Evolutionary conservation across 2,113 vertebrate genomes (phyloP).

Genomic region (Apodemus sylvaticus): DNA sequence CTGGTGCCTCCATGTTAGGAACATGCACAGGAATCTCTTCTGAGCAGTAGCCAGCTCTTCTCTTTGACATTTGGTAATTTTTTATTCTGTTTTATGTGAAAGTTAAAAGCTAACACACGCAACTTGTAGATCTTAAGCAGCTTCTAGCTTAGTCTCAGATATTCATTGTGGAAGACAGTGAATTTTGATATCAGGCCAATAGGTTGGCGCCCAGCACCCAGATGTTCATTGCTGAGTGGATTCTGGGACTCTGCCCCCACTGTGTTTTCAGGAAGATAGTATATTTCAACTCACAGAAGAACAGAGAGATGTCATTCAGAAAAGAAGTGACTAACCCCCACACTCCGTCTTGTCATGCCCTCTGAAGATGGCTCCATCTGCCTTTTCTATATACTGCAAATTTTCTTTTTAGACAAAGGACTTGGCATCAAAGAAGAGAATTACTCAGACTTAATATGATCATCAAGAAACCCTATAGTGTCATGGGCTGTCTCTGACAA

Average conservation of each 20-base stretch:
- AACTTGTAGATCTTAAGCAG: slow-evolving; percentile 29
- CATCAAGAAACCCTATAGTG: background rate
- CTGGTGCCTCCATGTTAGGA: background rate
- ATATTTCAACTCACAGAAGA: background rate
- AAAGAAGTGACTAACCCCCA: background rate
- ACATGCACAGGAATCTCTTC: background rate
- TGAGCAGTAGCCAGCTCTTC: background rate
- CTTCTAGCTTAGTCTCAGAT: background rate
- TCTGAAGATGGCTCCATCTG: background rate
- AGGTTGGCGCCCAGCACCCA: fast-evolving
- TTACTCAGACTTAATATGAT: background rate
- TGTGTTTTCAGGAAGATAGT: background rate
- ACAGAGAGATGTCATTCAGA: background rate
- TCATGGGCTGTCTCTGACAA: background rate
- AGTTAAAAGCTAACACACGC: slow-evolving; percentile 61
- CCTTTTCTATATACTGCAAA: background rate
- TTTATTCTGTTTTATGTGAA: slow-evolving; percentile 71
- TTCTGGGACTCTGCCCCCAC: background rate
- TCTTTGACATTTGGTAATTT: slow-evolving; percentile 10
- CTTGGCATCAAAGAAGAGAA: background rate
- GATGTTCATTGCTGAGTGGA: background rate
- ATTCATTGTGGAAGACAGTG: background rate
- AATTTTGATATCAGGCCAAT: background rate
- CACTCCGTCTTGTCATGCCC: fast-evolving
- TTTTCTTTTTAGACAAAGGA: background rate